A percentile compares a stretch with the other conserved stretches of the same genome.
Conservation (phyloP, 1,140 invertebrate genomes). For the Artemia franciscana region DNA sequence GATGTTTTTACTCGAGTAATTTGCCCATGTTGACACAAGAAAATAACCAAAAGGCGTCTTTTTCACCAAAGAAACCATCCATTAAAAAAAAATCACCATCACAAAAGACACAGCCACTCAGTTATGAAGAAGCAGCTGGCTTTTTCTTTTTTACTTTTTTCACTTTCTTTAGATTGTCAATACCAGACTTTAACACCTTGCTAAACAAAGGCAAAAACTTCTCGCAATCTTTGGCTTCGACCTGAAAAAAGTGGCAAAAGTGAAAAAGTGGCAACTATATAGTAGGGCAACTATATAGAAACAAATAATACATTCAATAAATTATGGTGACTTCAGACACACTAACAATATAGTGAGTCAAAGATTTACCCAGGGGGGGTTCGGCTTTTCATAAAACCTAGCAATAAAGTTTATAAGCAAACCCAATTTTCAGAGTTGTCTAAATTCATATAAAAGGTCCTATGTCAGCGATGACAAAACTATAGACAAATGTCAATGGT, state of each 20-base stretch:
- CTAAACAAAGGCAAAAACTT: background rate
- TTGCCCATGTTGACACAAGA: no score
- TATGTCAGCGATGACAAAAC: no score
- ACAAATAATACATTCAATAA: background rate
- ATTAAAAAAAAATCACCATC: no score
- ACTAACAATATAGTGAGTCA: background rate
- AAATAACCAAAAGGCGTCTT: no score
- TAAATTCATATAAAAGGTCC: no score
- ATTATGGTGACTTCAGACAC: background rate
- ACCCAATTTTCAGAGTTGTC: background rate
- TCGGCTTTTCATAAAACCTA: background rate
- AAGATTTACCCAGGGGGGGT: background rate
- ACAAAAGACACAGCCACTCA: no score
- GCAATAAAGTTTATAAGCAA: background rate
- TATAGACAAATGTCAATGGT: no score
- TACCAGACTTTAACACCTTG: background rate
- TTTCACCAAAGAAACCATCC: no score
- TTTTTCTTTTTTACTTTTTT: background rate
- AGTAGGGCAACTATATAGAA: background rate
- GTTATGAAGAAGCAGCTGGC: background rate
- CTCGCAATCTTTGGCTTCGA: background rate
- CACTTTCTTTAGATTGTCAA: background rate
- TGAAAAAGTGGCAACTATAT: no score
- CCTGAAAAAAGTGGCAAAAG: no score
- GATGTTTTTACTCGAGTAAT: no score